A percentile compares a stretch with the other conserved stretches of the same genome.
Evolutionary conservation across 2,113 vertebrate species (phyloP).

Genomic region (Cyprinodon tularosa): DNA sequence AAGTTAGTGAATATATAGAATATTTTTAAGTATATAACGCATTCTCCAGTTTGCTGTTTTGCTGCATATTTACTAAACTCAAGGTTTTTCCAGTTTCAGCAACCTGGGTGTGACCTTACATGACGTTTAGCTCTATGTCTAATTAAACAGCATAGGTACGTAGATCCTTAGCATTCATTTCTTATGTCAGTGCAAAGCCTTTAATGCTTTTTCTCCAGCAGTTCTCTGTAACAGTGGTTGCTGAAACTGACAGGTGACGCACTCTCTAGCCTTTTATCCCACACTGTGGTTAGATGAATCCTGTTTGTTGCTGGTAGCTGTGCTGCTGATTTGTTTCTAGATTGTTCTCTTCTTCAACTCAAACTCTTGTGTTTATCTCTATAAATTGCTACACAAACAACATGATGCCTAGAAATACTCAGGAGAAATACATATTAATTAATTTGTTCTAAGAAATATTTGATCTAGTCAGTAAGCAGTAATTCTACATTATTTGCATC

Average conservation of each 20-base stretch:
- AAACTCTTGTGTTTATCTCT: background rate
- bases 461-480: background rate
- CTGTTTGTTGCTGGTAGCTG: constrained; percentile 8
- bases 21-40: background rate
- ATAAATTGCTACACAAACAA: background rate
- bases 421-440: background rate
- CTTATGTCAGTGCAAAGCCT: background rate
- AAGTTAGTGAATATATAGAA: no score
- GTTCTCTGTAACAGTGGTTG: constrained; percentile 11
- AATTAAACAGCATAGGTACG: background rate
- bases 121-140: background rate
- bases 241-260: constrained; percentile 11
- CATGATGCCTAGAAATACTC: background rate
- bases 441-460: background rate
- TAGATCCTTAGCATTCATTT: background rate
- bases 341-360: background rate
- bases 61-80: background rate
- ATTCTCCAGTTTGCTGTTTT: background rate
- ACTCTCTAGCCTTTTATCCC: constrained; percentile 16
- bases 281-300: constrained; percentile 1
- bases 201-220: background rate
- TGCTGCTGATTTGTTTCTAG: background rate
- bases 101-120: background rate
- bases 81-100: background rate
- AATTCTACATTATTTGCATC: no score